Evolutionary conservation across 2,888 invertebrate species (phyloP), one percentile per base, ranked within the genome.

Genomic region (Oegoconia quadripuncta): DNA sequence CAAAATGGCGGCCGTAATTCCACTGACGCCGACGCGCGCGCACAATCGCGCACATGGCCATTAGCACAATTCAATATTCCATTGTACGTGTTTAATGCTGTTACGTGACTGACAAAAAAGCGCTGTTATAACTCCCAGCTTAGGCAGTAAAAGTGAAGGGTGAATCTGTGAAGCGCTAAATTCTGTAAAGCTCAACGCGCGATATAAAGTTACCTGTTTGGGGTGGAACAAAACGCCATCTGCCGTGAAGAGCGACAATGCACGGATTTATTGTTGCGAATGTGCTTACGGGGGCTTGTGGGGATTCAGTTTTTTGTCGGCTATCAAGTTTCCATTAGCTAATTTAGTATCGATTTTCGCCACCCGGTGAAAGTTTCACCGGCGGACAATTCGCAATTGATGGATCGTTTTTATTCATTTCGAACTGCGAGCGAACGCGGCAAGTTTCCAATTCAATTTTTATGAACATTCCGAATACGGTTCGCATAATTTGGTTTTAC

Each of bases 241-340:
- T 84, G 84, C 74, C 83, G 79, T 48, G 67, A 59, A 50, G 45
- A 56, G 65, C 67, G 67, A 74, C 79, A 79, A 74, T 72, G 65
- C 73, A 58, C 65, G 71, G 81, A 81, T 83, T 81, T 80, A 83
- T 82, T 77, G 81, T 76, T 67, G 72, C 81, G 61, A 75, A 74
- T 69, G 75, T 71, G 76, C 74, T 77, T 73, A 69, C 64, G 61
- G 64, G 65, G 75, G 66, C 64, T 74, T 74, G 74, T 61, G 68
- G 74, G 74, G 72, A 69, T 71, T 66, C 64, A 52, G 66, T 82
- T 84, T 83, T 84, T 83, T 81, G 80, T 59, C 54, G 66, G 75
- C 82, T 81, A 84, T 86, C 86, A 84, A 83, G 79, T 84, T 86
- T 84, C 83, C 84, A 84, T 86, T 86, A 84, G 82, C 83, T 86